phyloP scores from a whole-genome alignment of 2,888 invertebrate species.

The Eumerus sabulonum region DNA sequence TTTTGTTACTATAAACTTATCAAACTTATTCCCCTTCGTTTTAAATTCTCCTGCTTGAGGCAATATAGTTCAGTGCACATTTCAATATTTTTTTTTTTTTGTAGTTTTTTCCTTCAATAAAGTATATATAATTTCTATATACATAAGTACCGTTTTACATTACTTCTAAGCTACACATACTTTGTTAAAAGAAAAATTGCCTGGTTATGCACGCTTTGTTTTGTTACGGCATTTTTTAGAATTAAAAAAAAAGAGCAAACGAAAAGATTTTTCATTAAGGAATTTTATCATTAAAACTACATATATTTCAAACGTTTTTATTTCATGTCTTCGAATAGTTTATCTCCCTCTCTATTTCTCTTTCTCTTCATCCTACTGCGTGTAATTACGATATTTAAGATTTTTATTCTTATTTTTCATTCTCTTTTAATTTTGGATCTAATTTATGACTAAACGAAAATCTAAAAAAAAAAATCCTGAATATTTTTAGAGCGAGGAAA shows the following conservation, averaged over 20 bases:
- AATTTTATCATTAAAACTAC: conserved; percentile 15
- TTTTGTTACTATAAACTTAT: conserved; percentile 25
- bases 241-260: conserved; percentile 1
- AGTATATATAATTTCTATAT: conserved; percentile 1
- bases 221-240: conserved; percentile 37
- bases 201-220: conserved; percentile 67
- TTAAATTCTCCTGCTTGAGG: conserved; percentile 65
- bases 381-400: not conserved
- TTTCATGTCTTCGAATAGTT: conserved; percentile 32
- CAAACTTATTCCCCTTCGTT: conserved; percentile 24
- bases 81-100: conserved; percentile 55
- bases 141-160: conserved; percentile 8
- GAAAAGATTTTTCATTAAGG: conserved; percentile 29
- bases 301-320: conserved; percentile 15
- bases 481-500: conserved; percentile 90
- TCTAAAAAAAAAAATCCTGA: conserved; percentile 54
- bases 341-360: conserved; percentile 29
- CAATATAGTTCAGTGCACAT: conserved; percentile 63
- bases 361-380: conserved; percentile 23
- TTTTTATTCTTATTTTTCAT: conserved; percentile 15
- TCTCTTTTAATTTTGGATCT: conserved; percentile 34
- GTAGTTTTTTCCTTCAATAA: conserved; percentile 36
- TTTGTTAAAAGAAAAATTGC: conserved; percentile 51
- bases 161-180: conserved; percentile 60
- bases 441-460: conserved; percentile 54